Conservation (phyloP, 2,113 vertebrate species). For the Microtus pennsylvanicus region DNA sequence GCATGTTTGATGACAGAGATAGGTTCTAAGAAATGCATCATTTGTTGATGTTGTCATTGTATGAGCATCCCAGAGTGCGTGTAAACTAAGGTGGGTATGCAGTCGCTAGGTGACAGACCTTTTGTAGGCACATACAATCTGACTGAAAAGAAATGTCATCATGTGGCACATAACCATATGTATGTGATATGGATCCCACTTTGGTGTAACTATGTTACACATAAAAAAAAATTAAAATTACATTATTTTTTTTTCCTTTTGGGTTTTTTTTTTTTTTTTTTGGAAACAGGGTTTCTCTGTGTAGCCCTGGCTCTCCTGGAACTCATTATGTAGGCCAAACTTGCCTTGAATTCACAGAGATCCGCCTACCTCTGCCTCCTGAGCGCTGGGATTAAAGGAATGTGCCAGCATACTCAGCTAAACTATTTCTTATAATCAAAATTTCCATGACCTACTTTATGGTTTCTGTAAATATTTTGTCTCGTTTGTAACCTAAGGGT, state of each 20-base stretch:
- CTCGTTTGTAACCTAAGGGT: not conserved
- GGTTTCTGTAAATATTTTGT: conserved; percentile 1
- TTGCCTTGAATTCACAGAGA: not conserved
- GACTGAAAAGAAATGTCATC: not conserved
- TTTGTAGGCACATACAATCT: not conserved
- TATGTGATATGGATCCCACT: not conserved
- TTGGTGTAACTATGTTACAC: not conserved
- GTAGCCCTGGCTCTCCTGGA: not conserved
- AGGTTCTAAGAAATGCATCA: not conserved
- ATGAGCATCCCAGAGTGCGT: not conserved
- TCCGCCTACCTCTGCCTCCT: not conserved
- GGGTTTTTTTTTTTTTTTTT: not conserved
- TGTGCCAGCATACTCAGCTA: not conserved
- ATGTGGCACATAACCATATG: not conserved
- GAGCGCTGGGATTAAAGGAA: not conserved
- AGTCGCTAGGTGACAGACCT: not conserved
- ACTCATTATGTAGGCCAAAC: not conserved
- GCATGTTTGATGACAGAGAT: not conserved
- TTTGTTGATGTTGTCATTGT: not conserved
- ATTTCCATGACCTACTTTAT: not conserved
- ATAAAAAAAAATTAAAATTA: conserved; percentile 1
- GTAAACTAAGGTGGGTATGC: not conserved
- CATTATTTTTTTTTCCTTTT: not conserved
- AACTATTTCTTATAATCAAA: not conserved
- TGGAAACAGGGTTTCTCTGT: not conserved